A percentile compares a stretch with the other conserved stretches of the same genome.
phyloP scores from a whole-genome alignment of 2,113 vertebrate genomes.

The Vicugna pacos region DNA sequence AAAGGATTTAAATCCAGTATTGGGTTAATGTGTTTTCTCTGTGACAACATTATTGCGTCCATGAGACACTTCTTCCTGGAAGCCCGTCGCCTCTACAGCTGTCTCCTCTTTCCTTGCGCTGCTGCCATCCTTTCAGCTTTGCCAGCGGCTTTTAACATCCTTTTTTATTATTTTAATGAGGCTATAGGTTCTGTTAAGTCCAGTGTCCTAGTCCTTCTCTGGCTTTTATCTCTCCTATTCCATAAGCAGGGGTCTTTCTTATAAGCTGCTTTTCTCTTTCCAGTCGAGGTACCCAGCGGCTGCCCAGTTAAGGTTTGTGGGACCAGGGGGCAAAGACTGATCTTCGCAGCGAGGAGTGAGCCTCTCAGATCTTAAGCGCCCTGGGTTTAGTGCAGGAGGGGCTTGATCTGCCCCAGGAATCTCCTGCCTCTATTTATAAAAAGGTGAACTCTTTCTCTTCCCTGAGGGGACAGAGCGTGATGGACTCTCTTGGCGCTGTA shows the following conservation, averaged over 20 bases:
- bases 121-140: background rate
- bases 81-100: background rate
- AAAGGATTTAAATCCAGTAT: background rate
- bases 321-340: background rate
- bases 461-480: background rate
- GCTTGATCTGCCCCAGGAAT: background rate
- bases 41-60: background rate
- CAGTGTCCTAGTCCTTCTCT: background rate
- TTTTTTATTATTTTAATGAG: background rate
- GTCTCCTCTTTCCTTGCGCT: background rate
- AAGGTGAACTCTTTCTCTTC: constrained; percentile 1
- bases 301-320: background rate
- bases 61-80: background rate
- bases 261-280: constrained; percentile 8
- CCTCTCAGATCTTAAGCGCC: background rate
- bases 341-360: background rate
- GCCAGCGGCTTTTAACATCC: background rate
- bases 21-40: background rate
- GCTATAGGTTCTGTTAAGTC: background rate
- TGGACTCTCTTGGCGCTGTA: background rate
- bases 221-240: background rate
- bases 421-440: constrained; percentile 52
- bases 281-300: background rate
- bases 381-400: background rate
- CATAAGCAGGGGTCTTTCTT: background rate